Percentiles rank a stretch among this genome's conserved stretches.
phyloP scores from a whole-genome alignment of 2,113 vertebrate genomes.

The Gobio gobio region DNA sequence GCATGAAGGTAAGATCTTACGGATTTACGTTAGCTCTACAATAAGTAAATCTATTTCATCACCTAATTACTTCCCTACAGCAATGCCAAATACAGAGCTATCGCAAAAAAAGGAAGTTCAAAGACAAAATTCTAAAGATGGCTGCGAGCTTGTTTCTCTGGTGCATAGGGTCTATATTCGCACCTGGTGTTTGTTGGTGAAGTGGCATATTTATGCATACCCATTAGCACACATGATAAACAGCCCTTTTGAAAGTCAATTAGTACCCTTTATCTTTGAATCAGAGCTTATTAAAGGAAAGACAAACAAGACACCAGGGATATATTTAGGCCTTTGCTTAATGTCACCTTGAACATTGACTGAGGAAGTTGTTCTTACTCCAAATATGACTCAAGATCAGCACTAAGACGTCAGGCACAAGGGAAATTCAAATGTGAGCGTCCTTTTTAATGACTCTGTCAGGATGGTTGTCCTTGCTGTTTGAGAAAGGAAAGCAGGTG shows the following conservation, averaged over 20 bases:
- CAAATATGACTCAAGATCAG: constrained; percentile 2
- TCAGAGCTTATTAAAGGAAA: constrained; percentile 9
- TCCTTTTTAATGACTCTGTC: constrained; percentile 46
- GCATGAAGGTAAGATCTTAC: too few relatives aligned
- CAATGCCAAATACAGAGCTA: too few relatives aligned
- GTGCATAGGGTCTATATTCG: neutral
- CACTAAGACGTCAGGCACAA: constrained; percentile 20
- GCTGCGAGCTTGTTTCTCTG: too few relatives aligned
- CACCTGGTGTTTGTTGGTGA: neutral
- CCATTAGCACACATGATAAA: neutral
- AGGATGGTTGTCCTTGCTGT: constrained; percentile 38
- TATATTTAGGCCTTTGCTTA: neutral
- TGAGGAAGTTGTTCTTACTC: neutral
- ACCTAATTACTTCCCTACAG: too few relatives aligned
- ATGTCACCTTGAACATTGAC: constrained; percentile 32
- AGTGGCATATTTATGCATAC: neutral
- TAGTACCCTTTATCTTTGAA: constrained; percentile 1
- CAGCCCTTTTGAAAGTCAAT: constrained; percentile 3
- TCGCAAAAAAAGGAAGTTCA: too few relatives aligned
- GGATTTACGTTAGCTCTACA: too few relatives aligned
- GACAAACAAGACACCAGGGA: neutral
- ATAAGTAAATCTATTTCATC: too few relatives aligned
- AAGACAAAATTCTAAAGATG: too few relatives aligned
- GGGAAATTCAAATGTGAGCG: constrained; percentile 20
- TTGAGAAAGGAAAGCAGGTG: constrained; percentile 38